phyloP scores from a whole-genome alignment of 2,888 invertebrate genomes.

The Prosopocoilus inquinatus region DNA sequence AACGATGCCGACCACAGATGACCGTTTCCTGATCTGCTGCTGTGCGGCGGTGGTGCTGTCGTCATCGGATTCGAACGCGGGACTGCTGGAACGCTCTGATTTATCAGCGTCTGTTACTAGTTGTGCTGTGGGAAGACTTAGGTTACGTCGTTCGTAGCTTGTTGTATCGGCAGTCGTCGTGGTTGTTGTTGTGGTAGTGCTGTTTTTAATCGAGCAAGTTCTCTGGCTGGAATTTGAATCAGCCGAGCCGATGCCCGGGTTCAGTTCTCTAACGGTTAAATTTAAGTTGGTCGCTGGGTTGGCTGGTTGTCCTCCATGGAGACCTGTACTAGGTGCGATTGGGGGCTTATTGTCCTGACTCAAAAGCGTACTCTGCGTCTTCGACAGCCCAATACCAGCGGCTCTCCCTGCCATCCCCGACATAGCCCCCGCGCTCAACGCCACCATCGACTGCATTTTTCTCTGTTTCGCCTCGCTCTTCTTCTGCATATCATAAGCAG shows the following conservation, averaged over 20 bases:
- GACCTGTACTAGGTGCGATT: constrained; percentile 45
- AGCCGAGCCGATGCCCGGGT: constrained; percentile 47
- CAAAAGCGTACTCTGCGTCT: constrained; percentile 67
- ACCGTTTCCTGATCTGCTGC: constrained; percentile 55
- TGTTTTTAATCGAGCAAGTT: constrained; percentile 59
- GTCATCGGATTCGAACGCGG: constrained; percentile 93
- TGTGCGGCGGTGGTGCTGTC: constrained; percentile 65
- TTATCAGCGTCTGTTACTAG: constrained; percentile 56
- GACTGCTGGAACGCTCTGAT: constrained; percentile 84
- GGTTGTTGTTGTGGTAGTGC: constrained; percentile 59
- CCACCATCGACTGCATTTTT: constrained; percentile 94
- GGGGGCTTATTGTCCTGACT: constrained; percentile 68
- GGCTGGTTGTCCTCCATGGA: constrained; percentile 42
- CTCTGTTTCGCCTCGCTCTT: constrained; percentile 95
- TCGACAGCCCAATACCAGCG: constrained; percentile 81
- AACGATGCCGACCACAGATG: constrained; percentile 67
- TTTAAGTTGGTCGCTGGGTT: constrained; percentile 28
- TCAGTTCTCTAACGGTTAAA: constrained; percentile 38
- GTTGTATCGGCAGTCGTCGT: constrained; percentile 39
- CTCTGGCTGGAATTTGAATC: constrained; percentile 64
- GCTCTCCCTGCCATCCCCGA: constrained; percentile 86
- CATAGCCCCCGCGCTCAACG: constrained; percentile 85
- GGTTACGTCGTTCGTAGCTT: constrained; percentile 34
- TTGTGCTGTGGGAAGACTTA: constrained; percentile 31
- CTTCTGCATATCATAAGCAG: constrained; percentile 96